Conservation (phyloP, 1,140 invertebrate species). For the Asobara japonica region DNA sequence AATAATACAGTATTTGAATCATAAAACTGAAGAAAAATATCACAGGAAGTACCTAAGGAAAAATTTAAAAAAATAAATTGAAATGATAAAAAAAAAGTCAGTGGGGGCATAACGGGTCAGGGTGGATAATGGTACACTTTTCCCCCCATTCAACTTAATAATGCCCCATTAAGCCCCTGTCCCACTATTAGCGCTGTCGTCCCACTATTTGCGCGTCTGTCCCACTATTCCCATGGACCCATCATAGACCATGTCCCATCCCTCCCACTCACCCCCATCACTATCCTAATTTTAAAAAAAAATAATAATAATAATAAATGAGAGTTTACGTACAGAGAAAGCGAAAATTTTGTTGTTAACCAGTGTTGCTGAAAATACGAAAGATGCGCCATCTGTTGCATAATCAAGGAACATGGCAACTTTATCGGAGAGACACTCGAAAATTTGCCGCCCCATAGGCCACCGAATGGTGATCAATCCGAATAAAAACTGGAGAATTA, state of each 20-base stretch:
- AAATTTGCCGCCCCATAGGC: conserved; percentile 77
- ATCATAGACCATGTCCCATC: no score
- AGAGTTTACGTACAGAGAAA: conserved; percentile 79
- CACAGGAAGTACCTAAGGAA: conserved; percentile 79
- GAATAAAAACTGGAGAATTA: conserved; percentile 86
- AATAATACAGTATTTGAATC: conserved; percentile 88
- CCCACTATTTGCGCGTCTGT: no score
- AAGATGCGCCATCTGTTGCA: conserved; percentile 79
- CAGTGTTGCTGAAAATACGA: conserved; percentile 84
- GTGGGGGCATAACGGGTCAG: background rate
- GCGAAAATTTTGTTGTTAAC: conserved; percentile 77
- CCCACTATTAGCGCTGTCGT: no score
- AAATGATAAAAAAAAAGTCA: conserved; percentile 3
- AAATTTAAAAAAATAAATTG: conserved; percentile 14
- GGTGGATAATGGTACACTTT: background rate
- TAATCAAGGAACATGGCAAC: conserved; percentile 83
- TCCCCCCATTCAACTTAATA: background rate
- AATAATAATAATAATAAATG: no score
- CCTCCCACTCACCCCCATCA: no score
- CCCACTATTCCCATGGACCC: no score
- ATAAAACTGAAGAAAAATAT: conserved; percentile 93
- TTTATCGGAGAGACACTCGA: conserved; percentile 84
- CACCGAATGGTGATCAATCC: conserved; percentile 89
- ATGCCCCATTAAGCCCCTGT: no score
- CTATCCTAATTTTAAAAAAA: no score